Evolutionary conservation across 2,113 vertebrate genomes (phyloP).

Genomic region (Nannobrachium achirus): DNA sequence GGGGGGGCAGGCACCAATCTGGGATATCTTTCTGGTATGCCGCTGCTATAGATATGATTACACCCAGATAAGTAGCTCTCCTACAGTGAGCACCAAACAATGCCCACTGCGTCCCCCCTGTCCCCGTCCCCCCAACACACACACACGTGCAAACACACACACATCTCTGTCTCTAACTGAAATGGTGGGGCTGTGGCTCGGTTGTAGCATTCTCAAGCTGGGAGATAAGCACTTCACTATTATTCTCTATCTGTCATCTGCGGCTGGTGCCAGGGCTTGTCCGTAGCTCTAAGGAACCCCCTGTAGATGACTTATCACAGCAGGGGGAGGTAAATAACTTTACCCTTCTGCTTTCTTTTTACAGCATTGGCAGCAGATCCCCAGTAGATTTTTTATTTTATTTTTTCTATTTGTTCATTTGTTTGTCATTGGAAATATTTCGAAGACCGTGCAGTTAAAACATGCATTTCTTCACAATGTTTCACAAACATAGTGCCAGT

Average conservation of each 20-base stretch:
- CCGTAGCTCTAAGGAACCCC: slow-evolving; percentile 58
- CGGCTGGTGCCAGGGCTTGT: slow-evolving; percentile 50
- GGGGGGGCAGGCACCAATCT: slow-evolving; percentile 39
- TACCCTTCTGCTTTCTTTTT: slow-evolving; percentile 17
- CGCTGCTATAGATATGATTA: slow-evolving; percentile 66
- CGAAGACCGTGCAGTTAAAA: no score
- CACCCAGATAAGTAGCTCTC: slow-evolving; percentile 59
- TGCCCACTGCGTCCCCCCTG: slow-evolving; percentile 37
- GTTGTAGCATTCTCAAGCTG: slow-evolving; percentile 48
- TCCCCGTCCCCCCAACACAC: no score
- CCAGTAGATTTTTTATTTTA: no score
- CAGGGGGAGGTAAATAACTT: slow-evolving; percentile 47
- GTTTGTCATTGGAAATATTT: no score
- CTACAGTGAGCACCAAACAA: slow-evolving; percentile 57
- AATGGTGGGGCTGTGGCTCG: slow-evolving; percentile 45
- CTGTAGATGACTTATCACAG: slow-evolving; percentile 47
- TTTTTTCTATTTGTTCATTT: no score
- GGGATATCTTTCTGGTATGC: slow-evolving; percentile 53
- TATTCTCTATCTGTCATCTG: slow-evolving; percentile 63
- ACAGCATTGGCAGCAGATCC: slow-evolving; percentile 15
- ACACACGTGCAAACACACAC: background rate
- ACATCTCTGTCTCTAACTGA: slow-evolving; percentile 30
- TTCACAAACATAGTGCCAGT: no score
- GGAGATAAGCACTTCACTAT: slow-evolving; percentile 66
- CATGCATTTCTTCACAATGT: no score